phyloP scores from a whole-genome alignment of 2,113 vertebrate genomes.

The Syngnathoides biaculeatus region DNA sequence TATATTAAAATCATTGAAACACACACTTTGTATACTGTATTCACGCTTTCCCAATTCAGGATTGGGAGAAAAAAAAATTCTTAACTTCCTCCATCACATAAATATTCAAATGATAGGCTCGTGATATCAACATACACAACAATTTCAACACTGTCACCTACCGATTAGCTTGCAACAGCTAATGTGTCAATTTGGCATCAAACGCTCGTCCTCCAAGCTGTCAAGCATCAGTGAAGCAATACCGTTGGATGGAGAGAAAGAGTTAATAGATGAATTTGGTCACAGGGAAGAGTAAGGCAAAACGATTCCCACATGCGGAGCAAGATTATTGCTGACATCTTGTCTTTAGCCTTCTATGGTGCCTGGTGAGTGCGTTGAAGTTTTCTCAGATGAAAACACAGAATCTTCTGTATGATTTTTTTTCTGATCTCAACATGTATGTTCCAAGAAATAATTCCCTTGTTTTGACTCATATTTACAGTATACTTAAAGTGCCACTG shows the following conservation, averaged over 20 bases:
- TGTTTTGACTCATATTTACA: constrained; percentile 30
- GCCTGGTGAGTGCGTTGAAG: constrained; percentile 31
- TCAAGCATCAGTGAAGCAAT: constrained; percentile 14
- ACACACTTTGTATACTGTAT: no score
- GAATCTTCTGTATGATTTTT: constrained; percentile 15
- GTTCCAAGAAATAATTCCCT: constrained; percentile 20
- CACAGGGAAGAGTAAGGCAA: constrained; percentile 3
- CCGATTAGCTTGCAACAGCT: background rate
- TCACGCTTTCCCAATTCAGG: background rate
- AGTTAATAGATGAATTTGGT: constrained; percentile 8
- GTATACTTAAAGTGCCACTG: constrained; percentile 39
- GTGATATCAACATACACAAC: background rate
- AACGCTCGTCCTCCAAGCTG: background rate
- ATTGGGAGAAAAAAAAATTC: background rate
- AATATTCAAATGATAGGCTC: background rate
- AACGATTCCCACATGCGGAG: constrained; percentile 14
- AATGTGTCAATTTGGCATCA: background rate
- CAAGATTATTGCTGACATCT: constrained; percentile 20
- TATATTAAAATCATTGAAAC: background rate
- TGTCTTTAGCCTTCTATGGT: constrained; percentile 7
- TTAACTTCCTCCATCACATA: background rate
- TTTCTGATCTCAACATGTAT: constrained; percentile 17
- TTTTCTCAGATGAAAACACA: constrained; percentile 25
- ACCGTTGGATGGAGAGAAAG: constrained; percentile 15
- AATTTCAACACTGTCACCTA: constrained; percentile 24